Evolutionary conservation across 2,888 invertebrate species (phyloP).

Genomic region (Oscheius myriophilus): DNA sequence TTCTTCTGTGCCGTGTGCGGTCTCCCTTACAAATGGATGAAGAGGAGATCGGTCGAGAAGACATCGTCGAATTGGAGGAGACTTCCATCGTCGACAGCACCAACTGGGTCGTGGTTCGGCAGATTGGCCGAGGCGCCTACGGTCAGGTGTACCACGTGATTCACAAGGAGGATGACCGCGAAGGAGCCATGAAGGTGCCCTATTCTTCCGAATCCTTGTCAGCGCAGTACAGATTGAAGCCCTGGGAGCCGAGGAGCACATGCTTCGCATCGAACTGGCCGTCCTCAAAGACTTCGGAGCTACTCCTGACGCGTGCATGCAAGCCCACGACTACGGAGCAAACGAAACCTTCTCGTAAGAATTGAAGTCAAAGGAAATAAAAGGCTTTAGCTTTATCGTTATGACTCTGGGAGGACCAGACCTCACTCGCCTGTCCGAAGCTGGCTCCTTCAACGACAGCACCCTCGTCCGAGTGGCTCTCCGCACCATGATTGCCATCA

Average conservation of each 20-base stretch:
- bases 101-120: conserved; percentile 31
- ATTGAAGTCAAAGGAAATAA: neutral
- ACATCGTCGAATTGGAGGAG: too few relatives aligned
- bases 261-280: conserved; percentile 31
- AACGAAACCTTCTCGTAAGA: conserved; percentile 7
- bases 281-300: conserved; percentile 29
- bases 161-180: conserved; percentile 28
- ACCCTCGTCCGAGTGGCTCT: conserved; percentile 39
- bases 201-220: neutral
- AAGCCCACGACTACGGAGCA: conserved; percentile 29
- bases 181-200: conserved; percentile 37
- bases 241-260: conserved; percentile 13
- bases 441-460: conserved; percentile 33
- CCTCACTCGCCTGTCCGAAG: conserved; percentile 28
- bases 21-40: too few relatives aligned
- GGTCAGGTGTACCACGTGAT: conserved; percentile 39
- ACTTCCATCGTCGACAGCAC: neutral
- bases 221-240: conserved; percentile 21
- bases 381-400: conserved; percentile 29
- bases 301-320: conserved; percentile 19
- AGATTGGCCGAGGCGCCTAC: conserved; percentile 36
- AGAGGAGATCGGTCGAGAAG: too few relatives aligned
- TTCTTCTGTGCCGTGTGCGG: too few relatives aligned
- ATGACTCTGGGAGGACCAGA: conserved; percentile 45
- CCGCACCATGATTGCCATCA: conserved; percentile 35